Percentiles rank a stretch among this genome's conserved stretches.
phyloP scores from a whole-genome alignment of 2,797 vertebrate species.

The Dendrocincla fuliginosa region DNA sequence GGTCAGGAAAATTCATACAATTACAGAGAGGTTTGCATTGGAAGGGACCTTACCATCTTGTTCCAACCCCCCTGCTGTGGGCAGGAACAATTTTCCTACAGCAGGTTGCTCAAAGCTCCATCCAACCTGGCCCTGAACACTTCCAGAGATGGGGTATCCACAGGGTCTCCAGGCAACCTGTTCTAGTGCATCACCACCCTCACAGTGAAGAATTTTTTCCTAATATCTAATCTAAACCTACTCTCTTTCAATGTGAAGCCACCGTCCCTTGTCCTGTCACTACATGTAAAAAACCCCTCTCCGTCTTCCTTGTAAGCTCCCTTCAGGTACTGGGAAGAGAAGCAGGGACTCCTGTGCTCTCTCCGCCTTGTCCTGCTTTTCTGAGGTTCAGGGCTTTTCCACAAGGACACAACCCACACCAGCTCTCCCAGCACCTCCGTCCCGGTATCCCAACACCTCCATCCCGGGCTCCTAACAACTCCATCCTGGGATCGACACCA shows the following conservation, averaged over 20 bases:
- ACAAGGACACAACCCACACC: accelerated
- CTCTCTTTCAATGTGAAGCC: background rate
- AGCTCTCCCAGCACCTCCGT: background rate
- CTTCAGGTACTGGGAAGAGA: background rate
- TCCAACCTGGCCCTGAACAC: background rate
- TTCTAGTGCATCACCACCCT: background rate
- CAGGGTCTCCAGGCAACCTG: background rate
- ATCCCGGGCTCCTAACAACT: too few relatives aligned
- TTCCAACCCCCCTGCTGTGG: background rate
- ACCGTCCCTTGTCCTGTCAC: too few relatives aligned
- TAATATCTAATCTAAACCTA: background rate
- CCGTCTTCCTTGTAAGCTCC: background rate
- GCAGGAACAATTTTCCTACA: too few relatives aligned
- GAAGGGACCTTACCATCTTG: background rate
- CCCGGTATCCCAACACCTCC: background rate
- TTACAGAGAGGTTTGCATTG: accelerated
- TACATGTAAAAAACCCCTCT: too few relatives aligned
- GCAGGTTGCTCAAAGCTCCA: background rate
- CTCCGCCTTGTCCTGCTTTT: too few relatives aligned
- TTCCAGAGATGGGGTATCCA: background rate
- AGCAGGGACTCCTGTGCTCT: accelerated
- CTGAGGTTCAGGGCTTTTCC: background rate
- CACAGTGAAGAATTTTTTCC: background rate
- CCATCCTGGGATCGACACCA: background rate
- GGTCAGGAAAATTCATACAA: background rate